These are phyloP conservation scores for Hirundichthys speculiger DNA, from an alignment of 2,113 vertebrate species.

Conservation along the genomic window DNA sequence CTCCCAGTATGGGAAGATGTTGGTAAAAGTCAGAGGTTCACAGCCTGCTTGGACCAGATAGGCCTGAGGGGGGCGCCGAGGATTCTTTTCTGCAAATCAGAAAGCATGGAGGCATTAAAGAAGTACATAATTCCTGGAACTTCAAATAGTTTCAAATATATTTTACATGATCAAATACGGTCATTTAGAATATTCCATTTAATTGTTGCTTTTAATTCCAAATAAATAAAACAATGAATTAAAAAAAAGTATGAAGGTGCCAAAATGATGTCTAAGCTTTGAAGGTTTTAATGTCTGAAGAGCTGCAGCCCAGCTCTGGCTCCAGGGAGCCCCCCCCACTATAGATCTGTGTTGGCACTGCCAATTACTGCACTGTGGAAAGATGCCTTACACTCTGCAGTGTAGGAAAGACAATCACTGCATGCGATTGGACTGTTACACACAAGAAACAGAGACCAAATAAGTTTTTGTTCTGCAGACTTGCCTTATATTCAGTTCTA, in stretches of 20 bases:
- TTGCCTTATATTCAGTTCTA: too few species aligned
- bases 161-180: background rate
- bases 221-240: background rate
- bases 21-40: slow-evolving; percentile 85
- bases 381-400: background rate
- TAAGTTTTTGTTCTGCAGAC: too few species aligned
- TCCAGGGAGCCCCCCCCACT: too few species aligned
- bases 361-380: background rate
- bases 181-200: background rate
- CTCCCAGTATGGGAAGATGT: slow-evolving; percentile 85
- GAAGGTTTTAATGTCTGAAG: too few species aligned
- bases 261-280: background rate
- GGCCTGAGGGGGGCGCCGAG: slow-evolving; percentile 79
- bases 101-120: too few species aligned
- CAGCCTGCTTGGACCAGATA: slow-evolving; percentile 81
- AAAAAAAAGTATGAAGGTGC: background rate
- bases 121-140: background rate
- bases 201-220: background rate
- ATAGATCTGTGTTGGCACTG: background rate
- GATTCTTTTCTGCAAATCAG: slow-evolving; percentile 78
- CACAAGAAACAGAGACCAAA: too few species aligned
- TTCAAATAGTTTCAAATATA: background rate
- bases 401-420: background rate
- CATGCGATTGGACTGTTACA: background rate
- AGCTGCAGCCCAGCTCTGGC: too few species aligned